Conservation (phyloP, 2,888 invertebrate species). For the Polia nebulosa region DNA sequence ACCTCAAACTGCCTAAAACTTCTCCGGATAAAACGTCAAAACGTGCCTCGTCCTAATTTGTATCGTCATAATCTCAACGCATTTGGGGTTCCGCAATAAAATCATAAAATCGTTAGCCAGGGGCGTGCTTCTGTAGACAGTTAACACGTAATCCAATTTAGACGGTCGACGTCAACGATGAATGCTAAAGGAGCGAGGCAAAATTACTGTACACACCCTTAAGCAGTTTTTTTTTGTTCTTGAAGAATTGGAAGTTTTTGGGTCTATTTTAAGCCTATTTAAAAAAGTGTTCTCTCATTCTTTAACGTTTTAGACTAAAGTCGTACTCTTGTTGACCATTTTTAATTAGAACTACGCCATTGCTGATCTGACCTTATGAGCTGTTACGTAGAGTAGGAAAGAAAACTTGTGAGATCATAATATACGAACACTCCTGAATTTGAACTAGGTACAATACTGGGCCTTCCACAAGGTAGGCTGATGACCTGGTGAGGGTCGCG, state of each 20-base stretch:
- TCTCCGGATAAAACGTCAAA: constrained; percentile 55
- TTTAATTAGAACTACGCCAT: not conserved
- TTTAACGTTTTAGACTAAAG: not conserved
- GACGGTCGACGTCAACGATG: constrained; percentile 78
- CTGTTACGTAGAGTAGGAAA: not conserved
- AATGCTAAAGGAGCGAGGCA: constrained; percentile 84
- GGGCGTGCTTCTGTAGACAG: constrained; percentile 77
- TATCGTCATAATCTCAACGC: constrained; percentile 78
- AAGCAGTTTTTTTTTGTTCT: constrained; percentile 51
- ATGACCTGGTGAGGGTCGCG: no score
- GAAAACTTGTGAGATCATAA: not conserved
- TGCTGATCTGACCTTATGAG: not conserved
- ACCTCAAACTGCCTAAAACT: constrained; percentile 27
- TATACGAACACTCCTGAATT: not conserved
- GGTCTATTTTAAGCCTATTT: not conserved
- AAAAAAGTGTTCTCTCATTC: not conserved
- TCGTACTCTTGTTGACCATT: not conserved
- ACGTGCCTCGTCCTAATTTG: constrained; percentile 72
- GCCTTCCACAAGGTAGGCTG: no score
- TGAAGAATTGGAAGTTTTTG: not conserved
- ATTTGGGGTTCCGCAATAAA: constrained; percentile 83
- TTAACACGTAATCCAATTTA: constrained; percentile 90
- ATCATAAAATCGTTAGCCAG: constrained; percentile 86
- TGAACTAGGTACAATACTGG: not conserved
- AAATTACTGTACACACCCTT: constrained; percentile 80